These are phyloP conservation scores for Manis pentadactyla DNA, from an alignment of 2,797 vertebrate species.

Conservation along the genomic window DNA sequence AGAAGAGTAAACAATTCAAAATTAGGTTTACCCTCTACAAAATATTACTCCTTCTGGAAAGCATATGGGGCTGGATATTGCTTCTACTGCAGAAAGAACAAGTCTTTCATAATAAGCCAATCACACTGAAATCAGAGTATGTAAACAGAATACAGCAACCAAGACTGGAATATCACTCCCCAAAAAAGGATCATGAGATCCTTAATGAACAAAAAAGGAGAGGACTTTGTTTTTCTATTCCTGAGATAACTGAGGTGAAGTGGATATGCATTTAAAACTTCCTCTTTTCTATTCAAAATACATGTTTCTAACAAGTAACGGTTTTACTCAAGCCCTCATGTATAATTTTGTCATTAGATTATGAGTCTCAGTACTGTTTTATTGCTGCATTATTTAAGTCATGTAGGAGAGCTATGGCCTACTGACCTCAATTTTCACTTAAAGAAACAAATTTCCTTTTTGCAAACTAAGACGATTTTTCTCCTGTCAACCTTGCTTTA, in stretches of 20 bases:
- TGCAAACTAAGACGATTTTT: slow-evolving; percentile 91
- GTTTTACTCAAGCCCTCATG: slow-evolving; percentile 72
- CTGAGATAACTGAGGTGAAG: slow-evolving; percentile 52
- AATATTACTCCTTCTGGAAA: not conserved
- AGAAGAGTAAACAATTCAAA: not conserved
- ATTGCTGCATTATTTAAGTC: slow-evolving; percentile 86
- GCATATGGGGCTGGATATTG: not conserved
- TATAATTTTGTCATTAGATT: slow-evolving; percentile 85
- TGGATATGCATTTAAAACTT: slow-evolving; percentile 34
- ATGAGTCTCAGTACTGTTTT: slow-evolving; percentile 71
- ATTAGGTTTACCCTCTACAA: not conserved
- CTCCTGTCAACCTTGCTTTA: slow-evolving; percentile 90
- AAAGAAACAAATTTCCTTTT: slow-evolving; percentile 90
- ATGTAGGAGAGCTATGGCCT: slow-evolving; percentile 85
- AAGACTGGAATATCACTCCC: slow-evolving; percentile 25
- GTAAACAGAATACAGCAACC: slow-evolving; percentile 24
- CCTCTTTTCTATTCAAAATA: slow-evolving; percentile 50
- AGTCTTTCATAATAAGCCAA: not conserved
- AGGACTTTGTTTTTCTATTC: not conserved
- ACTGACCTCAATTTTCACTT: slow-evolving; percentile 91
- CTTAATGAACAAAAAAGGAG: not conserved
- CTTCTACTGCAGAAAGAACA: not conserved
- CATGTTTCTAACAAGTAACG: slow-evolving; percentile 27
- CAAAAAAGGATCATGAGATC: slow-evolving; percentile 9
- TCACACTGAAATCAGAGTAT: not conserved